A percentile compares a stretch with the other conserved stretches of the same genome.
These are phyloP conservation scores for Ommatoiulus sabulosus DNA, from an alignment of 2,888 invertebrate genomes.

Conservation along the genomic window DNA sequence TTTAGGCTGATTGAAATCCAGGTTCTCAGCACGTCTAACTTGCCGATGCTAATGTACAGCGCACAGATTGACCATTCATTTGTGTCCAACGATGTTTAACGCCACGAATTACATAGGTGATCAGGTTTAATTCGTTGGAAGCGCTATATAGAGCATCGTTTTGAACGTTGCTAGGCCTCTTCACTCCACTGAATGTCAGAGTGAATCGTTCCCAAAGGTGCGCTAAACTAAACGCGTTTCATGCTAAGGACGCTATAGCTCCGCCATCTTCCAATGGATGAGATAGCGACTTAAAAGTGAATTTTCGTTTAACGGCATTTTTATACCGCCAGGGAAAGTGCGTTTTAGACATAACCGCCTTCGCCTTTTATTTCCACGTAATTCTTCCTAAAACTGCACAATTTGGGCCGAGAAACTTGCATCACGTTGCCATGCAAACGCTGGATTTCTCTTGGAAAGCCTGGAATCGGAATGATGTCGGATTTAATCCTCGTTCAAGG, in stretches of 20 bases:
- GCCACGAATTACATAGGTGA: not conserved
- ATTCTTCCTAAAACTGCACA: not conserved
- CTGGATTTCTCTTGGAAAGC: too few relatives aligned
- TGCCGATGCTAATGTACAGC: not conserved
- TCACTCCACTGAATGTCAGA: not conserved
- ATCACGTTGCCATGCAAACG: not conserved
- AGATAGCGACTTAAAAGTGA: slow-evolving; percentile 37
- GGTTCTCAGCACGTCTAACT: not conserved
- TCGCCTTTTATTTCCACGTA: not conserved
- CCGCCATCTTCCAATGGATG: not conserved
- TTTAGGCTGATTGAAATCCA: not conserved
- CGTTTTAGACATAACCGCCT: not conserved
- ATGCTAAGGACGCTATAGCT: not conserved
- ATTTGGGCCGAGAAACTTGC: not conserved
- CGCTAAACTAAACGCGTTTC: slow-evolving; percentile 24
- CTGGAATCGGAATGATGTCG: too few relatives aligned
- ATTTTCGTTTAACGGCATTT: slow-evolving; percentile 26
- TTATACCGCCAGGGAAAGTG: not conserved
- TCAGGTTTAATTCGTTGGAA: not conserved
- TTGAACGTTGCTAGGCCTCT: not conserved
- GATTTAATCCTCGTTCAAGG: too few relatives aligned
- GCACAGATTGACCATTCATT: slow-evolving; percentile 35
- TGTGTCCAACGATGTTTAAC: not conserved
- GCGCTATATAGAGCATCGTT: not conserved
- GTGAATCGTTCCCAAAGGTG: slow-evolving; percentile 26